A percentile compares a stretch with the other conserved stretches of the same genome.
Evolutionary conservation across 2,797 vertebrate genomes (phyloP).

Genomic region (Sebastes aleutianus): DNA sequence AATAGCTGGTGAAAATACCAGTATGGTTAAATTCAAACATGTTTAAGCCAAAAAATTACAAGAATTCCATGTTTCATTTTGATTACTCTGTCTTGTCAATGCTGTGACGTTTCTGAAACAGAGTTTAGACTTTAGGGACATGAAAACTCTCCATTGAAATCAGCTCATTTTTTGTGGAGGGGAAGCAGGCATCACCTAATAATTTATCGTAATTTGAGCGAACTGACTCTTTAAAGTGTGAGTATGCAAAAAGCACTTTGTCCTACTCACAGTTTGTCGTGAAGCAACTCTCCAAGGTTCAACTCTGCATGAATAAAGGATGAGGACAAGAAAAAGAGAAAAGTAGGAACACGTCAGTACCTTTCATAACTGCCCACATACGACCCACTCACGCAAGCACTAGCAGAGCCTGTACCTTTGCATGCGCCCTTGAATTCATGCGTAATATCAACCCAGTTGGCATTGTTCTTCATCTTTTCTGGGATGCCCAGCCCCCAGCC

Average conservation of each 20-base stretch:
- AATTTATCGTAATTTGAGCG: background rate
- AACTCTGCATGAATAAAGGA: slow-evolving; percentile 84
- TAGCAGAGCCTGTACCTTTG: slow-evolving; percentile 83
- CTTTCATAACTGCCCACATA: background rate
- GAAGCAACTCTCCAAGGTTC: slow-evolving; percentile 96
- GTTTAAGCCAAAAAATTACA: background rate
- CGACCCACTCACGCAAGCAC: background rate
- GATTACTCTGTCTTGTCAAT: background rate
- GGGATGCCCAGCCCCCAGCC: slow-evolving; percentile 93
- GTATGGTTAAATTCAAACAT: background rate
- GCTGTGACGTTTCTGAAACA: background rate
- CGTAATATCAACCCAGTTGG: slow-evolving; percentile 96
- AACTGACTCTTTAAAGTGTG: background rate
- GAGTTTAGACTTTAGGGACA: background rate
- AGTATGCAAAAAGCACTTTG: slow-evolving; percentile 1
- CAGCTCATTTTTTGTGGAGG: background rate
- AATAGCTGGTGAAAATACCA: background rate
- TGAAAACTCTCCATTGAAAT: background rate
- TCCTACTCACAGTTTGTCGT: slow-evolving; percentile 96
- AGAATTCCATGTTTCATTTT: background rate
- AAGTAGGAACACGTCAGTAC: background rate
- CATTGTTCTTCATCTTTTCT: slow-evolving; percentile 94
- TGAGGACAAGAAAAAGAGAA: background rate
- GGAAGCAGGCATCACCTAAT: background rate
- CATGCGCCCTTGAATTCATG: slow-evolving; percentile 95